Evolutionary conservation across 2,888 invertebrate genomes (phyloP), one percentile per base, ranked within the genome.

Genomic region (Abrostola tripartita): DNA sequence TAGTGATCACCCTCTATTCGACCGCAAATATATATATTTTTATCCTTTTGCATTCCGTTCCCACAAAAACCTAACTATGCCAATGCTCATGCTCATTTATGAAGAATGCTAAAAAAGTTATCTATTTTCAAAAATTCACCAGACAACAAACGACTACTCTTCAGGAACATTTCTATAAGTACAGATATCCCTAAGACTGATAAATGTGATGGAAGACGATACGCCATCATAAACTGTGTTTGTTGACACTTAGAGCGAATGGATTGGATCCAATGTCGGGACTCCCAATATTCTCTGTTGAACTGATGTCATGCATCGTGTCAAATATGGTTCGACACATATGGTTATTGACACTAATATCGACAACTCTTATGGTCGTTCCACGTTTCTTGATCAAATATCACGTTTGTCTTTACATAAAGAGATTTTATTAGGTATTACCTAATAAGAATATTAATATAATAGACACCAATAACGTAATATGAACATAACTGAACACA

Each of bases 351-450:
- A 47, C 14, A 47, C 44, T 24, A 47, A 47, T 24, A 47, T 47
- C 24, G 24, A 24, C 24, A 24, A 24, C 24, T 24, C 24, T 24
- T 24, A 24, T 47, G 24, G 44, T 8, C 24, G 14, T 24, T 1
- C 44, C 44, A 47, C 44, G 44, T 47, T 47, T 47, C 44, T 47
- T 47, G 44, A 47, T 47, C 44, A 14, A 47, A 47, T 14, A 47
- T 12, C 24, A 47, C 24, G 44, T 47, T 47, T 47, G 44, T 8
- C 24, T 47, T 47, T 24, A 47, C 14, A 47, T 9, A 24, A 47
- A 47, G 44, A 47, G 44, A 47, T 47, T 5, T 47, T 47, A 47
- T 47, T 47, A 47, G 44, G 44, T 24, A 24, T 47, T 47, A 47
- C 44, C 44, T 47, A 47, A 47, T 47, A 47, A 47, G 44, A 24